phyloP scores from a whole-genome alignment of 2,113 vertebrate species.

The Nerophis lumbriciformis region DNA sequence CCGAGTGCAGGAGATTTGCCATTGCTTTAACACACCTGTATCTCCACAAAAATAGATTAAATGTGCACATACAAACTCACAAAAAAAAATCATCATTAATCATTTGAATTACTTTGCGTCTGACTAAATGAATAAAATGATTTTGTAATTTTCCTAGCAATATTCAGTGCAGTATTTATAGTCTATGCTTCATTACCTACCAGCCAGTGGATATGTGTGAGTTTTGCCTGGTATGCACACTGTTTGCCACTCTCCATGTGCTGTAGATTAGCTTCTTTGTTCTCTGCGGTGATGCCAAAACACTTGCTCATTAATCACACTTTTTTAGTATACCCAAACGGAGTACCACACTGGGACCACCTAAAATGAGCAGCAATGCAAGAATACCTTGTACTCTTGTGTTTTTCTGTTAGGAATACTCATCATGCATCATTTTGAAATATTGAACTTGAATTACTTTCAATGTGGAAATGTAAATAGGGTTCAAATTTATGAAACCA shows the following conservation, averaged over 20 bases:
- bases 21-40: slow-evolving; percentile 28
- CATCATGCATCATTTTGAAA: not conserved
- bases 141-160: slow-evolving; percentile 9
- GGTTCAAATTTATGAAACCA: too few relatives aligned
- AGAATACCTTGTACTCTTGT: slow-evolving; percentile 22
- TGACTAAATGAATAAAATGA: slow-evolving; percentile 1
- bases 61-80: slow-evolving; percentile 4
- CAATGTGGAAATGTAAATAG: too few relatives aligned
- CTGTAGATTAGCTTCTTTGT: slow-evolving; percentile 62
- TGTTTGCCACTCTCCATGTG: slow-evolving; percentile 58
- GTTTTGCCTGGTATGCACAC: slow-evolving; percentile 36
- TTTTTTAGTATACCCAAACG: slow-evolving; percentile 48
- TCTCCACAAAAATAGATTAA: slow-evolving; percentile 15
- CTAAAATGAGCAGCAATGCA: slow-evolving; percentile 48
- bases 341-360: slow-evolving; percentile 58
- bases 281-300: slow-evolving; percentile 55
- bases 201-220: slow-evolving; percentile 23
- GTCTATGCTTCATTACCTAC: slow-evolving; percentile 15
- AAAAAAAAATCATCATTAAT: not conserved
- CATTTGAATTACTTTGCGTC: not conserved
- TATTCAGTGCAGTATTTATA: slow-evolving; percentile 12
- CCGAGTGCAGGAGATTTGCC: slow-evolving; percentile 40
- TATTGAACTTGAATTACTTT: too few relatives aligned
- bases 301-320: slow-evolving; percentile 64
- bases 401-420: not conserved